Percentiles rank a stretch among this genome's conserved stretches.
Conservation (phyloP, 2,888 invertebrate genomes). For the Carpatolechia fugitivella region DNA sequence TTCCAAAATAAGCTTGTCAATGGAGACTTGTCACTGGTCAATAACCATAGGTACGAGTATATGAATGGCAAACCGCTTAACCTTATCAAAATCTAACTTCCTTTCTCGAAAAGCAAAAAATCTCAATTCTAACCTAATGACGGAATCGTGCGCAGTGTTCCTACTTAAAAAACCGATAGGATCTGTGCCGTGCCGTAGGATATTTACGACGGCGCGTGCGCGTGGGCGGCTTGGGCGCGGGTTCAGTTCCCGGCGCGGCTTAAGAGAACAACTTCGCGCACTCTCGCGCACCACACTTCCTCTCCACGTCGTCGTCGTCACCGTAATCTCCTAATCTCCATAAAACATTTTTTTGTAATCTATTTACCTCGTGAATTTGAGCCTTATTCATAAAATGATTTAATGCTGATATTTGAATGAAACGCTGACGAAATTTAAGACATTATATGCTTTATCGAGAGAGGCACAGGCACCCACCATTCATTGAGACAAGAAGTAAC, state of each 20-base stretch:
- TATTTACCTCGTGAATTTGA: slow-evolving; percentile 23
- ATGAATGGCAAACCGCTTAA: slow-evolving; percentile 35
- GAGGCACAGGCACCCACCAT: slow-evolving; percentile 69
- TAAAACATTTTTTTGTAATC: slow-evolving; percentile 29
- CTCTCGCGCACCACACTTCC: slow-evolving; percentile 57
- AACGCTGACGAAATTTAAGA: slow-evolving; percentile 38
- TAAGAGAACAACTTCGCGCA: slow-evolving; percentile 56
- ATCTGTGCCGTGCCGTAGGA: slow-evolving; percentile 55
- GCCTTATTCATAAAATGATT: slow-evolving; percentile 35
- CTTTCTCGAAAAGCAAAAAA: slow-evolving; percentile 60
- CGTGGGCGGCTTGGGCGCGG: slow-evolving; percentile 61
- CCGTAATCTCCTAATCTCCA: slow-evolving; percentile 47
- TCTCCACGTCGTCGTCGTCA: slow-evolving; percentile 23
- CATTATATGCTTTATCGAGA: slow-evolving; percentile 51
- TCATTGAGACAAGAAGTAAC: slow-evolving; percentile 77
- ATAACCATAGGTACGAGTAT: too few species aligned
- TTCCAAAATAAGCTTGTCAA: too few species aligned
- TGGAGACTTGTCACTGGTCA: too few species aligned
- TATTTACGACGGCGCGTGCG: slow-evolving; percentile 68
- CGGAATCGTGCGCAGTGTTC: slow-evolving; percentile 66
- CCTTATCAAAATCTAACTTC: slow-evolving; percentile 56
- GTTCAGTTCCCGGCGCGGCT: slow-evolving; percentile 51
- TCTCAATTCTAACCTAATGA: slow-evolving; percentile 68
- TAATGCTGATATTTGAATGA: slow-evolving; percentile 39
- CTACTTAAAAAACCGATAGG: slow-evolving; percentile 54